A percentile compares a stretch with the other conserved stretches of the same genome.
These are phyloP conservation scores for Hydrocynus forskahlii DNA, from an alignment of 2,797 vertebrate genomes.

Conservation along the genomic window DNA sequence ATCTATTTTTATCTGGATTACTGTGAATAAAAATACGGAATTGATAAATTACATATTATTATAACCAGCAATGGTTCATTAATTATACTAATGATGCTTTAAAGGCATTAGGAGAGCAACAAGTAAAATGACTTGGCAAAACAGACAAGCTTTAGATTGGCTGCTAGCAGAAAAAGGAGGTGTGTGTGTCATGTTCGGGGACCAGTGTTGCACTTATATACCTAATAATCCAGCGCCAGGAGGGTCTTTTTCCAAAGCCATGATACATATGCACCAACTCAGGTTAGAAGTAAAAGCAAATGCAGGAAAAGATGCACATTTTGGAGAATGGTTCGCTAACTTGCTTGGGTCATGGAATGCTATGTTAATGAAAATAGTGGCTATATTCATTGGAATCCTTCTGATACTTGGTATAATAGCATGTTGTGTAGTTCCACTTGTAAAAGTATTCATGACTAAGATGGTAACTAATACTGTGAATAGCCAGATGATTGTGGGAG, in stretches of 20 bases:
- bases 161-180: conserved; percentile 1
- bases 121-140: background rate
- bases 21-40: background rate
- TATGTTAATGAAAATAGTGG: no score
- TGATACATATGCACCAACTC: no score
- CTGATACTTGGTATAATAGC: no score
- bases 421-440: no score
- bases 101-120: background rate
- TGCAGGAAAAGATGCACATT: background rate
- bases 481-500: no score
- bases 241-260: background rate
- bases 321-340: background rate
- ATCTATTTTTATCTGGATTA: no score
- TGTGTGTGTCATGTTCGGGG: conserved; percentile 4
- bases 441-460: no score
- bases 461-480: no score
- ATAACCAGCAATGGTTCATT: no score
- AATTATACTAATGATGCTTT: background rate
- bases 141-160: background rate
- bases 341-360: background rate
- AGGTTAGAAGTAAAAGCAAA: background rate
- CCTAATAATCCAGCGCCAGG: conserved; percentile 6
- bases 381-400: no score
- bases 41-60: background rate
- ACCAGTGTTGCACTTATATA: background rate